phyloP scores from a whole-genome alignment of 1,140 invertebrate genomes.

The Condylostylus longicornis region DNA sequence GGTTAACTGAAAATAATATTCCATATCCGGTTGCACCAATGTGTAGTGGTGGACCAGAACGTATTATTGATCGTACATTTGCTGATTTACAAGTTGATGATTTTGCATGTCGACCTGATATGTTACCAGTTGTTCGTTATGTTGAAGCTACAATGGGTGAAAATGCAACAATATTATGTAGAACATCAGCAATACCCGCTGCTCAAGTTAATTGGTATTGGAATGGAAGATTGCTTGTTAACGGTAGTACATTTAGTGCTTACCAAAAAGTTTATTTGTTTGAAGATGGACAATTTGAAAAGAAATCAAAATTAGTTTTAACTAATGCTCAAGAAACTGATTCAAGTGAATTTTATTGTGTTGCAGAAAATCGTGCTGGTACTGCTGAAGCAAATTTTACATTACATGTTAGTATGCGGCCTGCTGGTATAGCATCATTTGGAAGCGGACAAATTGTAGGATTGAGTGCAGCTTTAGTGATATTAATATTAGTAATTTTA shows the following conservation, averaged over 20 bases:
- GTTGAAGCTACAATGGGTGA: slow-evolving; percentile 63
- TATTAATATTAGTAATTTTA: slow-evolving; percentile 60
- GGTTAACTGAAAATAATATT: slow-evolving; percentile 69
- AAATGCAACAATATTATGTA: slow-evolving; percentile 69
- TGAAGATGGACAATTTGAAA: slow-evolving; percentile 58
- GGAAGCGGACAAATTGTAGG: slow-evolving; percentile 74
- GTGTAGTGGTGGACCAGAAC: slow-evolving; percentile 51
- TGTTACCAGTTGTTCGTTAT: slow-evolving; percentile 56
- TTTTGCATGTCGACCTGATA: slow-evolving; percentile 74
- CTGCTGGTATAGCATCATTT: slow-evolving; percentile 60
- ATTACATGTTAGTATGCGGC: slow-evolving; percentile 58
- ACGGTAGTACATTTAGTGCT: slow-evolving; percentile 64
- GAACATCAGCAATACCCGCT: slow-evolving; percentile 63
- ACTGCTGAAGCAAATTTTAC: slow-evolving; percentile 85
- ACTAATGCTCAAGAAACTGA: slow-evolving; percentile 78
- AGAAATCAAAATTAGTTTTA: slow-evolving; percentile 63
- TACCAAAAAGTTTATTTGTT: slow-evolving; percentile 65
- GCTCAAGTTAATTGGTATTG: slow-evolving; percentile 74
- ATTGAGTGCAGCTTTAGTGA: slow-evolving; percentile 63
- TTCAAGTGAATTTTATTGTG: slow-evolving; percentile 77
- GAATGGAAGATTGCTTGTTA: slow-evolving; percentile 63
- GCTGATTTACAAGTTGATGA: slow-evolving; percentile 62
- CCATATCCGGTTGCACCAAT: slow-evolving; percentile 59
- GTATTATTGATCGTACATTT: slow-evolving; percentile 52
- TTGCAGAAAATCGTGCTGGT: slow-evolving; percentile 81